These are phyloP conservation scores for Apodemia mormo DNA, from an alignment of 2,888 invertebrate species.

Conservation along the genomic window DNA sequence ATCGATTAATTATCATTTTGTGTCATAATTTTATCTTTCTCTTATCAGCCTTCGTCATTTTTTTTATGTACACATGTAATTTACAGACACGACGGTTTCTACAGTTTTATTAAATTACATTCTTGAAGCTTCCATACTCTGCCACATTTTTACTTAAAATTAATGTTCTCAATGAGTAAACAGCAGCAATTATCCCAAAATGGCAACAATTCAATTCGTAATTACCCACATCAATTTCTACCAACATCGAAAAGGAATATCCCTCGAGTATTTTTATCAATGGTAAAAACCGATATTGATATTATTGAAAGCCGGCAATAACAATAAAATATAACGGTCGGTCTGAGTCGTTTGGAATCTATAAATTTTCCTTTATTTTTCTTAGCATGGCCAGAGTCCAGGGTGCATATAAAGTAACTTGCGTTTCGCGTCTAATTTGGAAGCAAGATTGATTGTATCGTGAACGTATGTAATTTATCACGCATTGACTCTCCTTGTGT, in stretches of 20 bases:
- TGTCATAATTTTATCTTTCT: too few species aligned
- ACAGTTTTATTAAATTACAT: neutral
- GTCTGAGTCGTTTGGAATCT: slow-evolving; percentile 41
- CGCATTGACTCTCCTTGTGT: slow-evolving; percentile 52
- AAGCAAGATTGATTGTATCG: slow-evolving; percentile 60
- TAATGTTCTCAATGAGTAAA: neutral
- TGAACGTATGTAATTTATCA: slow-evolving; percentile 56
- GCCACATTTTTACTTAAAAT: neutral
- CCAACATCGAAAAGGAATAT: slow-evolving; percentile 23
- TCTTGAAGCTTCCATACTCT: neutral
- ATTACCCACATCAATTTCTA: slow-evolving; percentile 10
- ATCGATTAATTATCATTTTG: too few species aligned
- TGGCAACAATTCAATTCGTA: neutral
- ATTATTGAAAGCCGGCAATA: slow-evolving; percentile 64
- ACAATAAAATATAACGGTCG: slow-evolving; percentile 72
- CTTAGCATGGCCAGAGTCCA: slow-evolving; percentile 52
- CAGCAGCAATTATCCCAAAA: slow-evolving; percentile 5
- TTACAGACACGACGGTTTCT: too few species aligned
- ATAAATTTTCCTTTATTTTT: slow-evolving; percentile 63
- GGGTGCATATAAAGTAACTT: slow-evolving; percentile 58
- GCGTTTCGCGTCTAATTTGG: slow-evolving; percentile 52
- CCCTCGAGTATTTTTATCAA: slow-evolving; percentile 50
- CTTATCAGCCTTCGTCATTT: too few species aligned
- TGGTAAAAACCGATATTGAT: slow-evolving; percentile 51
- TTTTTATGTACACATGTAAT: too few species aligned